Evolutionary conservation across 2,888 invertebrate genomes (phyloP).

Genomic region (Drosophila recens): DNA sequence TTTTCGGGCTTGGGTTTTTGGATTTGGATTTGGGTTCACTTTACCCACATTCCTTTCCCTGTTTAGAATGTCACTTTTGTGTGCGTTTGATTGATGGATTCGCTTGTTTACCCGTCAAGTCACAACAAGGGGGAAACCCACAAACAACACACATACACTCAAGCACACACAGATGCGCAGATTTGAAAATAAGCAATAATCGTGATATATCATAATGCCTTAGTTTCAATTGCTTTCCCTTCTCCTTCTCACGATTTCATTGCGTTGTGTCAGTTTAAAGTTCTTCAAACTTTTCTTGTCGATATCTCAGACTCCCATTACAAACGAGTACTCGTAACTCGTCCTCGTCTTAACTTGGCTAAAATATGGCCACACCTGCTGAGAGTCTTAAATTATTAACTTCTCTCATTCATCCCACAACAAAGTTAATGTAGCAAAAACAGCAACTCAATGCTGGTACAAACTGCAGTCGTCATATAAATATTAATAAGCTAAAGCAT

Average conservation of each 20-base stretch:
- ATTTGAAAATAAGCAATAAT: conserved; percentile 54
- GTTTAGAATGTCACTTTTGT: conserved; percentile 73
- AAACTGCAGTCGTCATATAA: conserved; percentile 30
- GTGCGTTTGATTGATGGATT: conserved; percentile 75
- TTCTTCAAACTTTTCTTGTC: conserved; percentile 6
- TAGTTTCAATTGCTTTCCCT: conserved; percentile 19
- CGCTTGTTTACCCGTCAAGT: conserved; percentile 72
- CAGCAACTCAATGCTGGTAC: conserved; percentile 10
- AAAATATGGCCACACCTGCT: conserved; percentile 9
- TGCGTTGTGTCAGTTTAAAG: conserved; percentile 28
- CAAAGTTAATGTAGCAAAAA: conserved; percentile 6
- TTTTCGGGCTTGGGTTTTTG: conserved; percentile 4
- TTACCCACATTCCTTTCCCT: conserved; percentile 8
- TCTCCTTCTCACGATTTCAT: not conserved
- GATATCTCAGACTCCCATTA: not conserved
- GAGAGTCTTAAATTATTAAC: conserved; percentile 8
- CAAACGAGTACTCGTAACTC: not conserved
- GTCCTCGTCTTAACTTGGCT: not conserved
- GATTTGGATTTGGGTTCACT: conserved; percentile 8
- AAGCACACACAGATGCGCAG: conserved; percentile 16
- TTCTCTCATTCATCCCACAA: not conserved
- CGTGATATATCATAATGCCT: conserved; percentile 60
- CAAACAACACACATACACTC: conserved; percentile 9
- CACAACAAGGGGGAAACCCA: conserved; percentile 49
- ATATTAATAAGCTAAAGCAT: conserved; percentile 22